Conservation (phyloP, 2,888 invertebrate species). For the Drosophila paramelanica region DNA sequence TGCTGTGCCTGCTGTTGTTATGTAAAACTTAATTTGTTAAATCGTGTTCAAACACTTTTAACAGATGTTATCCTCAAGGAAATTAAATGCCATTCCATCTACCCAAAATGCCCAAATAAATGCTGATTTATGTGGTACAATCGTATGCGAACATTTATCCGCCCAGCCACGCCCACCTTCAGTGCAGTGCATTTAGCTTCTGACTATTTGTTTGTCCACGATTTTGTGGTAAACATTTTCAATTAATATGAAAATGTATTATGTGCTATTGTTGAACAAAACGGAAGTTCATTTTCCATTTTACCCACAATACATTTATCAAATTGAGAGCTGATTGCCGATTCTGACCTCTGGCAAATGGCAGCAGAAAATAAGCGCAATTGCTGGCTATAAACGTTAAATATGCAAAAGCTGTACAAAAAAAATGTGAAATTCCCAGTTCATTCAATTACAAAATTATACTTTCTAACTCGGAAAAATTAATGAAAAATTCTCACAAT, state of each 20-base stretch:
- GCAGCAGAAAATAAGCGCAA: not conserved
- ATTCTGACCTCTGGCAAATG: constrained; percentile 23
- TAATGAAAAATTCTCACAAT: too few species aligned
- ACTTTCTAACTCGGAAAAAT: too few species aligned
- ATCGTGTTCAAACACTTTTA: constrained; percentile 62
- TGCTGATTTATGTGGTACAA: constrained; percentile 30
- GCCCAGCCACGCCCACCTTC: constrained; percentile 2
- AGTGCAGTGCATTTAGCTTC: too few species aligned
- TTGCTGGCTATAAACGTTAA: constrained; percentile 11
- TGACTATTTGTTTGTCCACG: constrained; percentile 9
- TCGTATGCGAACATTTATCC: not conserved
- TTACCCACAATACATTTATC: constrained; percentile 34
- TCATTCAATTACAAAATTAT: not conserved
- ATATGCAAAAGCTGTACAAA: constrained; percentile 26
- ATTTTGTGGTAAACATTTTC: constrained; percentile 41
- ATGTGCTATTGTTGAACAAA: constrained; percentile 32
- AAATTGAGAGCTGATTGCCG: constrained; percentile 28
- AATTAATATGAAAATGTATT: constrained; percentile 64
- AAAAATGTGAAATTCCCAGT: constrained; percentile 26
- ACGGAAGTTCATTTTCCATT: constrained; percentile 58
- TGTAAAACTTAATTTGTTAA: constrained; percentile 66
- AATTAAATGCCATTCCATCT: constrained; percentile 60
- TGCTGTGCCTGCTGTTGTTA: constrained; percentile 43
- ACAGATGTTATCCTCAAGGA: constrained; percentile 74
- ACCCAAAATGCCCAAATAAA: constrained; percentile 18